Percentiles rank a stretch among this genome's conserved stretches.
Conservation (phyloP, 2,797 vertebrate species). For the Thalassophryne amazonica region DNA sequence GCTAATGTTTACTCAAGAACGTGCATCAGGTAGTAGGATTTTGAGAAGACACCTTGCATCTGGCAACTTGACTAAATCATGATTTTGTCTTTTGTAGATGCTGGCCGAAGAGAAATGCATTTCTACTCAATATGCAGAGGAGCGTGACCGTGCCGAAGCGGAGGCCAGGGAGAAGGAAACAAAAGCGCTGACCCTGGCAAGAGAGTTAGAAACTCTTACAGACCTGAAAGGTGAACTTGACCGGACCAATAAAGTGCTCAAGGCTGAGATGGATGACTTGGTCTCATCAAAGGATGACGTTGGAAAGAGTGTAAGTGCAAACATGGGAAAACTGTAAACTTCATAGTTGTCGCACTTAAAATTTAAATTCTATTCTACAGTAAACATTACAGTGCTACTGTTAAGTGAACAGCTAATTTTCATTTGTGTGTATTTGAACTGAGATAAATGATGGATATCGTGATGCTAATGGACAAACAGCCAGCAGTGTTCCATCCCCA, state of each 20-base stretch:
- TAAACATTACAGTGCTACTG: no score
- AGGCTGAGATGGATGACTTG: conserved; percentile 92
- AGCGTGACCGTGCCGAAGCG: conserved; percentile 91
- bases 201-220: conserved; percentile 85
- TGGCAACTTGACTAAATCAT: no score
- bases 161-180: conserved; percentile 97
- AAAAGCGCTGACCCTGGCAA: conserved; percentile 83
- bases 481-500: no score
- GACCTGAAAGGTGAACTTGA: conserved; percentile 88
- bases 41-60: no score
- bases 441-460: no score
- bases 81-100: conserved; percentile 71
- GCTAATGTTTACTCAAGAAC: no score
- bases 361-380: no score
- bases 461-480: no score
- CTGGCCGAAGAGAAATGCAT: conserved; percentile 93
- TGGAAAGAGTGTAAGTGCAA: conserved; percentile 89
- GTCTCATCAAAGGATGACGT: conserved; percentile 96
- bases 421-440: no score
- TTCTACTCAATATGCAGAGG: conserved; percentile 87
- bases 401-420: no score
- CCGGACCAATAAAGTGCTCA: conserved; percentile 87
- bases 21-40: no score
- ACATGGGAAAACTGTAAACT: background rate
- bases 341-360: no score